Conservation (phyloP, 2,888 invertebrate species). For the Eristalinus aeneus region DNA sequence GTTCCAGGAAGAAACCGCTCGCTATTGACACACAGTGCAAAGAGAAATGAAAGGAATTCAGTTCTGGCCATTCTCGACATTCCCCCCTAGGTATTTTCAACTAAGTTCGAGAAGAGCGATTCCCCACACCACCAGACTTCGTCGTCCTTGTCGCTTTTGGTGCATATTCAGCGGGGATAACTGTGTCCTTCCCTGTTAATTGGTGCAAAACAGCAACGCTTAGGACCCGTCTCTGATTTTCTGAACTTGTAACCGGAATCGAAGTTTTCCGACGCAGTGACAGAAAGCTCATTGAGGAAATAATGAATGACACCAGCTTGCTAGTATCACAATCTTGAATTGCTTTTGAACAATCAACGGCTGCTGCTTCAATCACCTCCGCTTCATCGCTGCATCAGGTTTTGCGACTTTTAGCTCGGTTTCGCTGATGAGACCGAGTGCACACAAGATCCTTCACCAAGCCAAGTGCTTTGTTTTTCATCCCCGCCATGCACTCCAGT, state of each 20-base stretch:
- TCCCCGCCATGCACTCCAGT: constrained; percentile 60
- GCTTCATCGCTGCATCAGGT: neutral
- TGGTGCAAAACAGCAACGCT: constrained; percentile 36
- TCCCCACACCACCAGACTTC: neutral
- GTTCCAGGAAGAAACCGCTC: constrained; percentile 34
- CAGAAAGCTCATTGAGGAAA: constrained; percentile 33
- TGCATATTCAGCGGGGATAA: constrained; percentile 12
- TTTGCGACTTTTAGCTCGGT: neutral
- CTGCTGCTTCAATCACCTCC: neutral
- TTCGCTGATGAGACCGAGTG: neutral
- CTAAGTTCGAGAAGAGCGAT: constrained; percentile 12
- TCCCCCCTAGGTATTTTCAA: constrained; percentile 53
- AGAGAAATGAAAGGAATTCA: constrained; percentile 54
- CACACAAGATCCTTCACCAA: constrained; percentile 37
- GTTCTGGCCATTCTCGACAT: constrained; percentile 14
- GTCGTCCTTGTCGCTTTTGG: neutral
- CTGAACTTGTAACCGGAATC: constrained; percentile 19
- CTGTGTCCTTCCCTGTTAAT: constrained; percentile 58
- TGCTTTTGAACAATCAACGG: constrained; percentile 41
- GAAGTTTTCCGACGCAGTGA: constrained; percentile 11
- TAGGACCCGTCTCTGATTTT: constrained; percentile 22
- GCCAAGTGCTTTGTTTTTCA: constrained; percentile 67
- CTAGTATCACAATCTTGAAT: constrained; percentile 34
- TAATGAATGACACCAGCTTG: constrained; percentile 43
- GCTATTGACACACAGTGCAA: constrained; percentile 54